These are phyloP conservation scores for Tachina fera DNA, from an alignment of 2,888 invertebrate genomes.

Conservation along the genomic window DNA sequence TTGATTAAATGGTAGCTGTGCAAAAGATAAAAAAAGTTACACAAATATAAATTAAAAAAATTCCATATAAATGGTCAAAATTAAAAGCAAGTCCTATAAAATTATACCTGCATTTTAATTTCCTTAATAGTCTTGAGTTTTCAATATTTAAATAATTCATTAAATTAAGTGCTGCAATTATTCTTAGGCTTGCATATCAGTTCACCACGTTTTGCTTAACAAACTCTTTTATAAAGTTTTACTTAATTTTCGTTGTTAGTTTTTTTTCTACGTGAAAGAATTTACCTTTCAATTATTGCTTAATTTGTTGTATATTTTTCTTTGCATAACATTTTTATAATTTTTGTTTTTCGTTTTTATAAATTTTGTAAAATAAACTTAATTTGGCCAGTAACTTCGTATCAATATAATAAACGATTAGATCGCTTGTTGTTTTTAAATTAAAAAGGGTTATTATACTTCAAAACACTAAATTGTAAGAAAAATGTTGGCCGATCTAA, in stretches of 20 bases:
- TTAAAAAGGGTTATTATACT: conserved; percentile 21
- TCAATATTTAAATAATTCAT: too few species aligned
- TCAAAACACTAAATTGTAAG: too few species aligned
- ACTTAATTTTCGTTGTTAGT: conserved; percentile 18
- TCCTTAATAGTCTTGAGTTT: too few species aligned
- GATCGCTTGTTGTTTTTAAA: conserved; percentile 8
- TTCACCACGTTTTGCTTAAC: too few species aligned
- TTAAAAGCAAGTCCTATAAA: conserved; percentile 10
- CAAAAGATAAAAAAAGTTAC: neutral
- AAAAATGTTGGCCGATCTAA: neutral
- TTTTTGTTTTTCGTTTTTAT: neutral
- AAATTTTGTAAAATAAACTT: neutral
- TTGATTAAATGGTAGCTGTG: neutral
- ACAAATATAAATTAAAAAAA: conserved; percentile 42
- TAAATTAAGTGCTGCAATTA: too few species aligned
- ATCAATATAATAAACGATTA: conserved; percentile 35
- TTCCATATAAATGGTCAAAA: conserved; percentile 55
- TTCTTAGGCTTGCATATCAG: too few species aligned
- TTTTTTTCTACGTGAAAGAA: conserved; percentile 64
- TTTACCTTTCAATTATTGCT: conserved; percentile 69
- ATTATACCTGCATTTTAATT: too few species aligned
- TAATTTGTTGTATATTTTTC: conserved; percentile 54
- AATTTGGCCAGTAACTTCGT: conserved; percentile 8
- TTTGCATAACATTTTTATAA: too few species aligned
- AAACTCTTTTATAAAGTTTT: neutral